Conservation (phyloP, 2,797 vertebrate species). For the Coregonus ussuriensis region DNA sequence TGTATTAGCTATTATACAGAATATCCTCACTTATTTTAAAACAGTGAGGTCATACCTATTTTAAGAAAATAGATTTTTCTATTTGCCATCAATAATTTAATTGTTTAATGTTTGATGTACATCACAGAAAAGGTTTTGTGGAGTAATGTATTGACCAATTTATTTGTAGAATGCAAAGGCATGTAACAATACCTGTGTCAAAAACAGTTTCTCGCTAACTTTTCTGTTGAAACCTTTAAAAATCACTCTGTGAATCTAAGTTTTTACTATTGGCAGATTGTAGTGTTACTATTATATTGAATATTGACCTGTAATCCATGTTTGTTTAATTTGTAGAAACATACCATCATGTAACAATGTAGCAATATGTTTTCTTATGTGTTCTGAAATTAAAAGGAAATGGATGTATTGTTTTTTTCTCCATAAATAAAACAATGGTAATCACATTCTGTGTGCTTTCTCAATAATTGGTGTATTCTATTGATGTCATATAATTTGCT, state of each 20-base stretch:
- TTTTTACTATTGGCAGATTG: conserved; percentile 6
- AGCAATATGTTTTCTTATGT: conserved; percentile 34
- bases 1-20: background rate
- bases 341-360: conserved; percentile 22
- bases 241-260: background rate
- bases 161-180: background rate
- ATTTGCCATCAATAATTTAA: conserved; percentile 5
- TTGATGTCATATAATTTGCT: background rate
- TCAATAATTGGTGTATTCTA: background rate
- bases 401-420: conserved; percentile 66
- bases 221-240: background rate
- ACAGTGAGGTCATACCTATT: conserved; percentile 6
- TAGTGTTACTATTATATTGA: background rate
- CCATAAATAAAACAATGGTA: conserved; percentile 55
- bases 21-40: background rate
- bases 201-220: background rate
- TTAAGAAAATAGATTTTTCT: background rate
- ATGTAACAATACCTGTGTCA: conserved; percentile 5
- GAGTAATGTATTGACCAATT: conserved; percentile 28
- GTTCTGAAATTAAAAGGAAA: conserved; percentile 48
- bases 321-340: background rate
- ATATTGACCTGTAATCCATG: background rate
- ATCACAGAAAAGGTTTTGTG: conserved; percentile 25
- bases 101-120: background rate
- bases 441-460: background rate